Evolutionary conservation across 1,140 invertebrate genomes (phyloP), one percentile per base, ranked within the genome.

Genomic region (Danaus melanippus): DNA sequence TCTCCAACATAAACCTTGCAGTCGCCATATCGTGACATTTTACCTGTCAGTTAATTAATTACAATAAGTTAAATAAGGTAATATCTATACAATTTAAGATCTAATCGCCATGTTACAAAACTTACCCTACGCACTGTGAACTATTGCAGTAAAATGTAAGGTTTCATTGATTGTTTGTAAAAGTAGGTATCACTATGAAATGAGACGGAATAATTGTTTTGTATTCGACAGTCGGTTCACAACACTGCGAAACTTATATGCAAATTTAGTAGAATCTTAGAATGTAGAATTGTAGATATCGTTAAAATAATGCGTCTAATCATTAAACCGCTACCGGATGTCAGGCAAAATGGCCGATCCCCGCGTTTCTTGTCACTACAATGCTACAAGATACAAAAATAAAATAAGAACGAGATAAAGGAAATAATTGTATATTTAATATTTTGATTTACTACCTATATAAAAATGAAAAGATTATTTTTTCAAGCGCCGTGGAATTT

Each of bases 1-100:
- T 98, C 97, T 42, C 98, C 98, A 17, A 99, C 96, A 84, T 99
- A 99, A 9, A 99, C 93, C 87, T 99, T 99, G 69, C 95, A 96
- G 77, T 98, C 97, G 54, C 92, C 91, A 80, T 94, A 93, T 44
- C 93, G 89, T 58, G 93, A 93, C 92, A 94, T 94, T 43, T 60
- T 70, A 45, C 12, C 68, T 73, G 51, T 56, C 69, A 66, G 56
- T 53, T 60, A 50, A 63, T 41, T 10, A 41, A 53, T 39, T n/a
- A n/a, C n/a, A 57, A 54, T 15, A 3, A 32, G 43, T 42, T 53
- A 57, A 48, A 17, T 45, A n/a, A n/a, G n/a, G n/a, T n/a, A 46
- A n/a, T 39, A 46, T 11, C 12, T 7, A 39, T 44, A 15, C 42
- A 9, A 49, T 45, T 53, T 11, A 11, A 41, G 9, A 7, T 10